Evolutionary conservation across 1,140 invertebrate species (phyloP).

Genomic region (Bombus picipes): DNA sequence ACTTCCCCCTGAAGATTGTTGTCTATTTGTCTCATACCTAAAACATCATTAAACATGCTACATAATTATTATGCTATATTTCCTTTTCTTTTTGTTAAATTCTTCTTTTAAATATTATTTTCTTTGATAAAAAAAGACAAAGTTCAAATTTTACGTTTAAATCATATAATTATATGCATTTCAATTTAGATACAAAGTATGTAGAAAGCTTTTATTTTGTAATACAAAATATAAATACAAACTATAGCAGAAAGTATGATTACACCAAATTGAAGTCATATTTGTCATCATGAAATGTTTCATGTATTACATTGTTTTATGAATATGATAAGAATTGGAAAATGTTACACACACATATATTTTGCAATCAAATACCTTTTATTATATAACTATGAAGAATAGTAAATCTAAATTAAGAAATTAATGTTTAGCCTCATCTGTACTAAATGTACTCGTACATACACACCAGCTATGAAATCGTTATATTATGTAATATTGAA

Average conservation of each 20-base stretch:
- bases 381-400: background rate
- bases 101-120: background rate
- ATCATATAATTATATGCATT: background rate
- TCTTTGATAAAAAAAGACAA: background rate
- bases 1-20: constrained; percentile 77
- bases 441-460: constrained; percentile 21
- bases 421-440: constrained; percentile 41
- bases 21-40: constrained; percentile 82
- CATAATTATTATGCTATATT: background rate
- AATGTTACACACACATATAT: constrained; percentile 3
- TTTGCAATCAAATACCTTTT: constrained; percentile 10
- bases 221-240: background rate
- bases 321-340: background rate
- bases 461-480: constrained; percentile 11
- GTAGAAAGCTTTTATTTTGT: background rate
- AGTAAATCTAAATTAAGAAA: constrained; percentile 16
- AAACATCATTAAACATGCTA: constrained; percentile 50
- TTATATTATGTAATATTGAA: constrained; percentile 33
- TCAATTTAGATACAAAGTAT: background rate
- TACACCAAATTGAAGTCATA: constrained; percentile 13
- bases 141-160: background rate
- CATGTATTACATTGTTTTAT: background rate
- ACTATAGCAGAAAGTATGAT: background rate
- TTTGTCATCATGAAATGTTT: background rate
- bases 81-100: background rate